Evolutionary conservation across 2,797 vertebrate species (phyloP), one percentile per base, ranked within the genome.

Genomic region (Rhinella marina): DNA sequence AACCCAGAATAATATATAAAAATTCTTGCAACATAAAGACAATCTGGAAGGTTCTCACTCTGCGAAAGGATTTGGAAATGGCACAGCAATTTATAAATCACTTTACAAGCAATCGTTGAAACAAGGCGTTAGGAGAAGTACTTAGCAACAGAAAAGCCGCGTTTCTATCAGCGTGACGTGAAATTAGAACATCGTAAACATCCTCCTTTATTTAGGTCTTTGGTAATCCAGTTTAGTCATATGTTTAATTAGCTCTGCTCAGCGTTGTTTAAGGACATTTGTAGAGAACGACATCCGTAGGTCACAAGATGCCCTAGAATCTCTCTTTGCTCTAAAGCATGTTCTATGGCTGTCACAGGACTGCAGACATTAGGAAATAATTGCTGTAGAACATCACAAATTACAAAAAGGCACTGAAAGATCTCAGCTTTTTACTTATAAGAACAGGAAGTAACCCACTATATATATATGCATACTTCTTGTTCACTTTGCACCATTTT

Each of bases 301-400:
- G 83, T 80, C 68, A 86, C 29, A 10, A 75, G 57, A 10, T 23
- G 50, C 78, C 75, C 50, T 27, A 82, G 48, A 73, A 73, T 27
- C 70, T 62, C 85, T 70, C 66, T 88, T 81, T 77, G 11, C 78
- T 66, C 62, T 48, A 4, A 25, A 68, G 66, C 57, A 10, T 52
- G 32, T 59, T 25, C 25, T 80, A 62, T 29, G 48, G 50, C 27
- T 56, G 52, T 75, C 48, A 72, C 25, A 66, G 68, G 41, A 82
- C 78, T 68, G 73, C 84, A 88, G 70, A 68, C 57, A 61, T 64
- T 81, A 56, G 19, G n/a, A 81, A 81, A 81, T 81, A 54, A 72
- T 32, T 52, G 25, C n/a, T 72, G 1, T 32, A 41, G 3, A 41
- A 41, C 41, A 41, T 41, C 41, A 41, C 5, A 41, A 41, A 41